Base-by-base conservation (phyloP, 2,888 invertebrate genomes). In the Rhogogaster chlorosoma region DNA sequence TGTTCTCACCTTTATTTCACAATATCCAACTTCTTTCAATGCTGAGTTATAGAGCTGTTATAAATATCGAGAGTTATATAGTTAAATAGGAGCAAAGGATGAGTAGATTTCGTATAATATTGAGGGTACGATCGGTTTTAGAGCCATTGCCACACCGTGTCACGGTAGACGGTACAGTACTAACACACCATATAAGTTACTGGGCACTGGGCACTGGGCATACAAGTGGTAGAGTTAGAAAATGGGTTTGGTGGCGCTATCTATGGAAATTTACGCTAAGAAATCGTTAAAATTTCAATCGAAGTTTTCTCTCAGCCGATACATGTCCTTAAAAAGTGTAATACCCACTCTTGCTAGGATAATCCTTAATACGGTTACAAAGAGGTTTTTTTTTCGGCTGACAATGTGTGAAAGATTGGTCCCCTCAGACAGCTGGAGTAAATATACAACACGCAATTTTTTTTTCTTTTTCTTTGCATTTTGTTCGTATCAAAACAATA, bases 101-200 rank as follows among this genome's bases (percentile, higher is more conserved):
- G 67, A 45, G 32, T 45, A 49, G 26, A 67, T 83, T 29, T 67
- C 83, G 49, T 42, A 83, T 80, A 67, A 42, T 42, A 67, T 67
- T 42, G 36, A 83, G 49, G 64, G 67, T 67, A 67, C 83, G 49
- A 83, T 83, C 10, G 67, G 29, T 83, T 29, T 83, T 53, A 83
- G 32, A 83, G 83, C 83, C 83, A 83, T 83, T 83, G 64, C 83
- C 83, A 70, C 83, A 83, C 83, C 83, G 83, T 83, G 70, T 67
- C 70, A 83, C 83, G 83, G 83, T 83, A 70, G 67, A 67, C 83
- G 83, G 67, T 83, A 70, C 83, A 67, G 83, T 83, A 83, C 83
- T 83, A 70, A 70, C 83, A 83, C 49, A 83, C 83, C 83, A 83
- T 83, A 67, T 83, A 83, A 42, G 67, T 70, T 83, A 83, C 83